Conservation (phyloP, 2,113 vertebrate genomes). For the Aegotheles bennettii region DNA sequence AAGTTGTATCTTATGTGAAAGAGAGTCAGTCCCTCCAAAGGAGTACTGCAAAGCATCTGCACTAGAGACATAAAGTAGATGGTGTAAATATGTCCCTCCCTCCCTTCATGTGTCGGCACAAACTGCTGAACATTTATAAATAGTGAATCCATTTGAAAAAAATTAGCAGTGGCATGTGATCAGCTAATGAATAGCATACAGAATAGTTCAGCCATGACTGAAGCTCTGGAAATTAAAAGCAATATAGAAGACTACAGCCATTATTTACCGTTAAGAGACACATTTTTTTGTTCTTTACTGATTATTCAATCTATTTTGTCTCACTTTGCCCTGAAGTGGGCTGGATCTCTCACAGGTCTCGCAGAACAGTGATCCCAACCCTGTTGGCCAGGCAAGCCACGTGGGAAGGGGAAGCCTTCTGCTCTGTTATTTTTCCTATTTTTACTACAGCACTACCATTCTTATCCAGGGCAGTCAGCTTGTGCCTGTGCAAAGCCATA, state of each 20-base stretch:
- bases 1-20: not conserved
- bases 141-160: constrained; percentile 56
- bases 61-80: not conserved
- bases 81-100: not conserved
- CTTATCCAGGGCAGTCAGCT: not conserved
- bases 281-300: not conserved
- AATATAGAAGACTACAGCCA: not conserved
- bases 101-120: not conserved
- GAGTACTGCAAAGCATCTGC: not conserved
- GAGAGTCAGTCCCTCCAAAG: not conserved
- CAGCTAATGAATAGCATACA: constrained; percentile 50
- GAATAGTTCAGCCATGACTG: not conserved
- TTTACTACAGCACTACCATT: not conserved
- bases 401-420: not conserved
- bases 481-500: not conserved
- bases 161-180: constrained; percentile 45
- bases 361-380: not conserved
- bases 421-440: not conserved
- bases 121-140: constrained; percentile 35
- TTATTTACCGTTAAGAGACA: not conserved
- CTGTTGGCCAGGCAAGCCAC: not conserved
- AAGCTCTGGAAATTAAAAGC: constrained; percentile 15
- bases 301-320: not conserved
- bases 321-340: not conserved
- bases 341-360: not conserved